Evolutionary conservation across 64 coral and sea anemone genomes (phyloP).

Genomic region (Porites lutea): DNA sequence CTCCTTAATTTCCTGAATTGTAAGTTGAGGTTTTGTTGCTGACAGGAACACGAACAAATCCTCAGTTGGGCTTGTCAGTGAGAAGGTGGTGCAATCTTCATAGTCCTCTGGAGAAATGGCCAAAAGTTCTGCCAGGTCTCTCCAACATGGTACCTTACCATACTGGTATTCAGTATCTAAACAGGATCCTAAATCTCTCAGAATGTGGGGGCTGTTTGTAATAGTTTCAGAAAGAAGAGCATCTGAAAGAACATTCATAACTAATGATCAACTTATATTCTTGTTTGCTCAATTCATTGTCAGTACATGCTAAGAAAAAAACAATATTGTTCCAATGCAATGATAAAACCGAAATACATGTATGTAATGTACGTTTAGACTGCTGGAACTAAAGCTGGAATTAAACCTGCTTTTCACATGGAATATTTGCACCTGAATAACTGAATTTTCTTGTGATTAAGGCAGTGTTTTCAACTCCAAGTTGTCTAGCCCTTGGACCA

Average conservation of each 20-base stretch:
- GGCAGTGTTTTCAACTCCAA: too few species aligned
- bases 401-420: too few species aligned
- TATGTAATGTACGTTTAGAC: too few species aligned
- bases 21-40: slow-evolving; percentile 85
- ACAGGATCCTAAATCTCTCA: slow-evolving; percentile 36
- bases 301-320: too few species aligned
- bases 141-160: slow-evolving; percentile 83
- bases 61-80: slow-evolving; percentile 82
- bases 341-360: too few species aligned
- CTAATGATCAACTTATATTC: background rate
- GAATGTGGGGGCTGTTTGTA: slow-evolving; percentile 51
- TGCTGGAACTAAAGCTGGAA: too few species aligned
- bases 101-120: slow-evolving; percentile 62
- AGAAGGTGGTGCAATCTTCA: slow-evolving; percentile 65
- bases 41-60: slow-evolving; percentile 80
- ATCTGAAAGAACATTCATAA: slow-evolving; percentile 44
- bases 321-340: too few species aligned
- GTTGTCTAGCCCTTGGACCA: too few species aligned
- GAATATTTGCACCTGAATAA: too few species aligned
- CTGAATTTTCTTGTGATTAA: too few species aligned
- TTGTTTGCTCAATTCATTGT: too few species aligned
- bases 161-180: slow-evolving; percentile 88
- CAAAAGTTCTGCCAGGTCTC: slow-evolving; percentile 78
- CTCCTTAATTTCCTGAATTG: slow-evolving; percentile 88
- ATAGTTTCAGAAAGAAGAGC: slow-evolving; percentile 46